These are phyloP conservation scores for Gandaritis pyraliata DNA, from an alignment of 2,888 invertebrate genomes.

Conservation along the genomic window DNA sequence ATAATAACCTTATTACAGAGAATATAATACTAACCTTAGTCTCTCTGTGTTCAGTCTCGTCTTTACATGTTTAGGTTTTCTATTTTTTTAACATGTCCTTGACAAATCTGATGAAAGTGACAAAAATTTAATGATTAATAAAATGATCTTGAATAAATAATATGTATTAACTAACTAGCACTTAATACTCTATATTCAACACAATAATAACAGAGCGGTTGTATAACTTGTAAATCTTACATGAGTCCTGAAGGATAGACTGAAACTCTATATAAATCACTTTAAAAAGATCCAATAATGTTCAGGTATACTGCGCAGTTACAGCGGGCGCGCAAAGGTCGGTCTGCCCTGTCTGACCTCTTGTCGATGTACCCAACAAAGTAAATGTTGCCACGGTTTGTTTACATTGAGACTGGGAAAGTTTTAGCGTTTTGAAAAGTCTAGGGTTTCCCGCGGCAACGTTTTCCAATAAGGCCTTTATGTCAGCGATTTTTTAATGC, in stretches of 20 bases:
- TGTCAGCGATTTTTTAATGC: background rate
- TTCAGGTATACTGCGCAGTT: constrained; percentile 43
- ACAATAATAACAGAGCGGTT: too few species aligned
- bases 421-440: constrained; percentile 9
- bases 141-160: too few species aligned
- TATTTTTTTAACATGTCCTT: too few species aligned
- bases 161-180: too few species aligned
- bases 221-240: too few species aligned
- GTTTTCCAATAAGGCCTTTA: background rate
- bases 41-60: too few species aligned
- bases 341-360: constrained; percentile 42
- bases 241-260: constrained; percentile 2
- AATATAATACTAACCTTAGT: too few species aligned
- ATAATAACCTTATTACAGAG: too few species aligned
- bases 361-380: constrained; percentile 17
- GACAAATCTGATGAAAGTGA: too few species aligned
- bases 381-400: constrained; percentile 24
- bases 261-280: constrained; percentile 16
- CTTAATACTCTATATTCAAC: background rate
- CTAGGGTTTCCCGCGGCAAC: background rate
- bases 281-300: constrained; percentile 23
- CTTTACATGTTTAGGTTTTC: too few species aligned
- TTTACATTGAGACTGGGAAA: constrained; percentile 18
- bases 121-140: too few species aligned
- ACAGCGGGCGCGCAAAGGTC: constrained; percentile 40